Conservation (phyloP, 2,888 invertebrate genomes). For the Pantelozetes paolii region DNA sequence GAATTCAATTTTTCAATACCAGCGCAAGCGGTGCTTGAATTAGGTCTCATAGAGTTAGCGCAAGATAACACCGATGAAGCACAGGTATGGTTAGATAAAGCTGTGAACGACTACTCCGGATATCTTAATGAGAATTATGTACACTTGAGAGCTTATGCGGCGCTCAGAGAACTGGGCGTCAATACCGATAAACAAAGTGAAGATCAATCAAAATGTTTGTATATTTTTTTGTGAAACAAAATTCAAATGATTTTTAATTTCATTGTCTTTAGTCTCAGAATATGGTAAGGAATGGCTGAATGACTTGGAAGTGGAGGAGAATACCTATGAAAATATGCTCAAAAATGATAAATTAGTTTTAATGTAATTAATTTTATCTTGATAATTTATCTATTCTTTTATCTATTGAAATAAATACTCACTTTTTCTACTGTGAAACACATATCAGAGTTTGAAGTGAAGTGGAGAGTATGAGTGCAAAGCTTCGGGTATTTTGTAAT, state of each 20-base stretch:
- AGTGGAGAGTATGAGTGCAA: too few relatives aligned
- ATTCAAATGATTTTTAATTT: background rate
- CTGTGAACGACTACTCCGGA: conserved; percentile 37
- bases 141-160: conserved; percentile 40
- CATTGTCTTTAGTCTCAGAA: background rate
- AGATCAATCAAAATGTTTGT: background rate
- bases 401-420: too few relatives aligned
- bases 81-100: conserved; percentile 40
- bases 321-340: background rate
- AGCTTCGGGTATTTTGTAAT: too few relatives aligned
- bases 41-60: conserved; percentile 40
- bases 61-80: conserved; percentile 28
- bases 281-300: conserved; percentile 19
- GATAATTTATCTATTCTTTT: too few relatives aligned
- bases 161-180: conserved; percentile 35
- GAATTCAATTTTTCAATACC: conserved; percentile 36
- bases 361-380: too few relatives aligned
- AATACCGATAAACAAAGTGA: conserved; percentile 37
- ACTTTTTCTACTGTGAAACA: too few relatives aligned
- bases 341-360: conserved; percentile 1
- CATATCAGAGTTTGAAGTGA: too few relatives aligned
- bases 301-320: background rate
- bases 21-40: conserved; percentile 41
- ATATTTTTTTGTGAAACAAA: background rate
- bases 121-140: conserved; percentile 39